These are phyloP conservation scores for Martes flavigula DNA, from an alignment of 2,797 vertebrate genomes.

Conservation along the genomic window DNA sequence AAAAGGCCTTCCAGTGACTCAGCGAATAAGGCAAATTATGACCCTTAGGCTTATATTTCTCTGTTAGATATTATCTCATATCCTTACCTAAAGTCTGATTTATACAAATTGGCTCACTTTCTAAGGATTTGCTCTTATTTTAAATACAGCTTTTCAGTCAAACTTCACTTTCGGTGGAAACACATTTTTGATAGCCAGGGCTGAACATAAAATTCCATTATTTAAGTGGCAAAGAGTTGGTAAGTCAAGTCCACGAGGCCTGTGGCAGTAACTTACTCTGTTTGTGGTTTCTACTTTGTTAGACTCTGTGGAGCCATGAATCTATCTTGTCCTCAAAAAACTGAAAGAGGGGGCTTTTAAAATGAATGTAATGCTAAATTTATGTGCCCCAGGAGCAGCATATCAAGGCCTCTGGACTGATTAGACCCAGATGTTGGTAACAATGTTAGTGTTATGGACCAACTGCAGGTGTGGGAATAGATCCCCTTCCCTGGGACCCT, in stretches of 20 bases:
- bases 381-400: conserved; percentile 87
- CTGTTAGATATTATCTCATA: conserved; percentile 60
- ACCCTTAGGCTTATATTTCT: conserved; percentile 48
- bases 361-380: conserved; percentile 88
- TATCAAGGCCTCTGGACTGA: conserved; percentile 87
- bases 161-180: conserved; percentile 72
- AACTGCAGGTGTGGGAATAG: conserved; percentile 90
- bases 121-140: conserved; percentile 71
- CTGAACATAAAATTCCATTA: conserved; percentile 83
- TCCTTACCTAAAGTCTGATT: conserved; percentile 72
- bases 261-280: conserved; percentile 84
- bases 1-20: conserved; percentile 3
- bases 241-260: conserved; percentile 80
- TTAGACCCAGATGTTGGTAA: conserved; percentile 89
- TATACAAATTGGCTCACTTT: conserved; percentile 72
- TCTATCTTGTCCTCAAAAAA: conserved; percentile 90
- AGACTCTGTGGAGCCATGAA: conserved; percentile 89
- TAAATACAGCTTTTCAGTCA: conserved; percentile 75
- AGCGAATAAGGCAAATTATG: neutral
- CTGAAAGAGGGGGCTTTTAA: conserved; percentile 86
- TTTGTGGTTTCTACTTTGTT: conserved; percentile 88
- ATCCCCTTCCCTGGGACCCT: conserved; percentile 84
- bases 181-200: conserved; percentile 75
- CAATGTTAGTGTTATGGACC: conserved; percentile 90
- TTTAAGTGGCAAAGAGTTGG: conserved; percentile 81